Evolutionary conservation across 2,888 invertebrate genomes (phyloP).

Genomic region (Coleophora flavipennella): DNA sequence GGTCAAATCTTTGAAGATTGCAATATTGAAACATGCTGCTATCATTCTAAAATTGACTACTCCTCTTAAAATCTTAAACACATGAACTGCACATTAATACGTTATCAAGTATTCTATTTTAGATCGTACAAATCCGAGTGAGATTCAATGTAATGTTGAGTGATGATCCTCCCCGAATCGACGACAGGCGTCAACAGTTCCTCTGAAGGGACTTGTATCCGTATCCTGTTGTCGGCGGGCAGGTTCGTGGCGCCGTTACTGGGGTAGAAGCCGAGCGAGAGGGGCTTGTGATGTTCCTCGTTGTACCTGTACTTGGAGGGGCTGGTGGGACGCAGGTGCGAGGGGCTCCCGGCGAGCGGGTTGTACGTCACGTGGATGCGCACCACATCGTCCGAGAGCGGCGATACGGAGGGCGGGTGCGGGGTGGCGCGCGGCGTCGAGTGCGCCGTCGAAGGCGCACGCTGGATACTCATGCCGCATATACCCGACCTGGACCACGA

Average conservation of each 20-base stretch:
- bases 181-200: constrained; percentile 77
- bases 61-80: too few relatives aligned
- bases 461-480: constrained; percentile 66
- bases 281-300: constrained; percentile 54
- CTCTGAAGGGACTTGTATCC: constrained; percentile 80
- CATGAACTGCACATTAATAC: too few relatives aligned
- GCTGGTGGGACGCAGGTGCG: constrained; percentile 61
- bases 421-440: constrained; percentile 79
- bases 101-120: constrained; percentile 30
- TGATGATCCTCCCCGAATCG: constrained; percentile 70
- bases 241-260: constrained; percentile 71
- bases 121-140: constrained; percentile 55
- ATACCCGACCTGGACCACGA: constrained; percentile 54
- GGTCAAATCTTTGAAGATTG: too few relatives aligned
- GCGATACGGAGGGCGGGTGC: constrained; percentile 73
- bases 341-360: constrained; percentile 67
- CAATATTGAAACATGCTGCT: too few relatives aligned
- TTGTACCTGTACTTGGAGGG: constrained; percentile 51
- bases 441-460: constrained; percentile 68
- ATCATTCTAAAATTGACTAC: too few relatives aligned
- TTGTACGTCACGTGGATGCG: constrained; percentile 86
- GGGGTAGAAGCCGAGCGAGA: constrained; percentile 58
- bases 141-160: constrained; percentile 51
- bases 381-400: constrained; percentile 76
- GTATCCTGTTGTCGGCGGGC: constrained; percentile 78